Base-by-base conservation (phyloP, 2,888 invertebrate species). In the Himalopsyche tibetana region DNA sequence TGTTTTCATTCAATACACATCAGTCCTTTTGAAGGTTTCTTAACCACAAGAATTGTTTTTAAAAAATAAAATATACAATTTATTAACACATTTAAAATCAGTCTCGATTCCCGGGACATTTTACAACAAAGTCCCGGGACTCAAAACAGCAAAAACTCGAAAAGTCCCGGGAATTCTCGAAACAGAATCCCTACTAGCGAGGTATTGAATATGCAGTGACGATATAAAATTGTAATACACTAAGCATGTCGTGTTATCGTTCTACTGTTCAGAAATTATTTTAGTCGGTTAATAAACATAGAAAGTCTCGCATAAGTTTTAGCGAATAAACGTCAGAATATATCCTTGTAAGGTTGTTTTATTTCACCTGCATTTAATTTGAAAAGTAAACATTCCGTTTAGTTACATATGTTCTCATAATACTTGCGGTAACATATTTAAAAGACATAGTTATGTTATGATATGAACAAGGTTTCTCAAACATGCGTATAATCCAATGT, bases 381-480 rank as follows among this genome's bases (percentile, higher is more conserved):
- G n/a, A 63, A 63, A 63, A 63, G 63, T 63, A 63, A 63, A 63
- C 63, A 63, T 63, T 63, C n/a, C 63, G 28, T 15, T 63, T 19
- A 19, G 19, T 63, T 19, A 63, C 63, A 63, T 4, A 63, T 63
- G 63, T 63, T 63, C 1, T 11, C 63, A 63, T 63, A 63, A 63
- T 28, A 28, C 63, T 6, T 19, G 11, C 4, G 28, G 15, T 63
- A 28, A 19, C n/a, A 63, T 63, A 19, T 36, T 69, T 28, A 19
- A 63, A 19, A 63, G 19, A 4, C 8, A 63, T 63, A 9, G 63
- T 11, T 19, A 9, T 19, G n/a, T n/a, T 19, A 63, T 63, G 63
- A 19, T 63, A 63, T 63, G 28, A 19, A 2, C 56, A 56, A 3
- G 17, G 63, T 5, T 19, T 63, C 63, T 19, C 17, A 56, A 56